Evolutionary conservation across 2,888 invertebrate genomes (phyloP), one percentile per base, ranked within the genome.

Genomic region (Lepidochrysops patricia): DNA sequence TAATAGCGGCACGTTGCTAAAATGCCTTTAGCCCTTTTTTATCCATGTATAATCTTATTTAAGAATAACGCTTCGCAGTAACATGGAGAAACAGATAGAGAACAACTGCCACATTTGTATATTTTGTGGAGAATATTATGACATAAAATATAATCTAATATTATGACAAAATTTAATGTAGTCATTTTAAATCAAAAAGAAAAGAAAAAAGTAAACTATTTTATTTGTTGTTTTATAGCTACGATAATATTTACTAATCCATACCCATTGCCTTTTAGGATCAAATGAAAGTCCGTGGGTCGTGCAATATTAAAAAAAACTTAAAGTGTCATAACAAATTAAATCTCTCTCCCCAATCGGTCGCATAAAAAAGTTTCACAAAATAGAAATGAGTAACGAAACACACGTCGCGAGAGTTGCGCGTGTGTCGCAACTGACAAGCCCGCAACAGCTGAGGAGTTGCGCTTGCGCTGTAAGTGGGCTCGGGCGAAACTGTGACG

Each of bases 401-500:
- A 49, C 12, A 32, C 32, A 54, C 29, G 43, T 32, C 54, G 54
- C 12, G 54, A 54, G 54, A 54, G 54, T 32, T 32, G 29, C 15
- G 27, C 15, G 9, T 29, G 32, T 54, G 54, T 65, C 64, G 60
- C 26, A 57, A n/a, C n/a, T n/a, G n/a, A n/a, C n/a, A n/a, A 57
- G 67, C 26, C 32, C 71, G 72, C 72, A 75, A 75, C 72, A 71
- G 69, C 69, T 71, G 71, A 13, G 19, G 54, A 32, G 54, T 49
- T 49, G 9, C 37, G 13, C n/a, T 13, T 15, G 34, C 52, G 70
- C 76, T 79, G 79, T 82, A 82, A 82, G 78, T 80, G 74, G 75
- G 74, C 79, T 73, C 75, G 76, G 78, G 75, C 76, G 75, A 79
- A 83, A 79, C 75, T 77, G 75, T 77, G 74, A 77, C 77, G 75